Evolutionary conservation across 92 coral and sea anemone species (phyloP), one percentile per base, ranked within the genome.

Genomic region (Epizoanthus stellaris): DNA sequence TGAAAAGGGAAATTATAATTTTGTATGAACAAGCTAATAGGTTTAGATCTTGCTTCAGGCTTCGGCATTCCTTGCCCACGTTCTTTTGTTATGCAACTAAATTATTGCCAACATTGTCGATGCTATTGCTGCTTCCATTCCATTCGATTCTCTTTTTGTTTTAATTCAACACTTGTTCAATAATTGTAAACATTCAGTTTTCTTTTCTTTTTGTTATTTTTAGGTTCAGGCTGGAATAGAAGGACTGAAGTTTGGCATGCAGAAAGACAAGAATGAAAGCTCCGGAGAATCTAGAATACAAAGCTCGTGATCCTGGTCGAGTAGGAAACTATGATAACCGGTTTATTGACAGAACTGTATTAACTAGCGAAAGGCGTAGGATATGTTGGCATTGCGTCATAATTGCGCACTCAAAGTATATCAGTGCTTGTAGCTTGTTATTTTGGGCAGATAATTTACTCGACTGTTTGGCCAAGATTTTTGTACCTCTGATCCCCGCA

Each of bases 281-380:
- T 68, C 21, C 30, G 49, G 21, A 68, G 73, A 14, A 0, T 68
- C 73, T 36, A 68, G 49, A 66, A 66, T 3, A 12, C 1, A 66
- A 34, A 11, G 12, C 56, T 52, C 56, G 56, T 52, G 56, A 52
- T 10, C 3, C 56, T 52, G 11, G 2, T 52, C 56, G 3, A 52
- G 56, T 38, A 68, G 73, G 73, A 68, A 38, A 68, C n/a, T 68
- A 43, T 52, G 20, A 9, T n/a, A 68, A 68, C 49, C 73, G 19
- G 9, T 68, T 68, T 6, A 38, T 15, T 68, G 17, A 36, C 42
- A 68, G 40, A 68, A 12, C n/a, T 38, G 42, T 52, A 68, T 19
- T 68, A 68, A 64, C 69, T 39, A 38, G 42, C 2, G 10, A 43
- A 14, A 34, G 7, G 23, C 30, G 49, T 12, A n/a, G 15, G 45